These are phyloP conservation scores for Sycophaga agraensis DNA, from an alignment of 1,140 invertebrate species.

Conservation along the genomic window DNA sequence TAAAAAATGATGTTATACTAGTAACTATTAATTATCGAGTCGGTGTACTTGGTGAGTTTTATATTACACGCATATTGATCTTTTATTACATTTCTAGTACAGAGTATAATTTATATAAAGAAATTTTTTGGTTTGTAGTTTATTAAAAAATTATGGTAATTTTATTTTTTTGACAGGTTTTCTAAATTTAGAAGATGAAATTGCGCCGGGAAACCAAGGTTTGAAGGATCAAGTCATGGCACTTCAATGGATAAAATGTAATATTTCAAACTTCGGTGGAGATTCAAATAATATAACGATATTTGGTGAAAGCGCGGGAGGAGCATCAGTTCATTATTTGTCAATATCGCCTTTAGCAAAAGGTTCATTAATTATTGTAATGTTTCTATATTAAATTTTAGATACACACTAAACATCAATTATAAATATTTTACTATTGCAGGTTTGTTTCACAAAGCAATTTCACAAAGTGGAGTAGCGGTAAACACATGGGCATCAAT, in stretches of 20 bases:
- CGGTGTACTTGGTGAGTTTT: slow-evolving; percentile 43
- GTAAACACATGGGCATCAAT: slow-evolving; percentile 58
- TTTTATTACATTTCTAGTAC: no score
- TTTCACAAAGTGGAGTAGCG: slow-evolving; percentile 62
- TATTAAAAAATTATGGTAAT: no score
- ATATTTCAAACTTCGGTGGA: slow-evolving; percentile 65
- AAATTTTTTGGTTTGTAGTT: no score
- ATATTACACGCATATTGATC: no score
- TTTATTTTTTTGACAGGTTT: not conserved
- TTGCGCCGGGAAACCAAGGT: slow-evolving; percentile 54
- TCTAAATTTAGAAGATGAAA: slow-evolving; percentile 19
- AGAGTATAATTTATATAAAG: no score
- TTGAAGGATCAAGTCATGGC: slow-evolving; percentile 58
- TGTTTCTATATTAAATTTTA: no score
- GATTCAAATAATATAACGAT: slow-evolving; percentile 65
- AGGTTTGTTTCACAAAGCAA: slow-evolving; percentile 63
- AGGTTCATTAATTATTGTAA: slow-evolving; percentile 19
- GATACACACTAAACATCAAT: not conserved
- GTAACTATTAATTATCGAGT: slow-evolving; percentile 58
- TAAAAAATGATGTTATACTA: slow-evolving; percentile 49
- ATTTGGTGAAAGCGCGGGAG: slow-evolving; percentile 64
- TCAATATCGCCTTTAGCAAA: slow-evolving; percentile 38
- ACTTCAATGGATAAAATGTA: slow-evolving; percentile 53
- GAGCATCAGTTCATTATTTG: slow-evolving; percentile 51
- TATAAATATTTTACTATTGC: slow-evolving; percentile 31